Conservation (phyloP, 1,140 invertebrate species). For the Pachypeltis micranthus region DNA sequence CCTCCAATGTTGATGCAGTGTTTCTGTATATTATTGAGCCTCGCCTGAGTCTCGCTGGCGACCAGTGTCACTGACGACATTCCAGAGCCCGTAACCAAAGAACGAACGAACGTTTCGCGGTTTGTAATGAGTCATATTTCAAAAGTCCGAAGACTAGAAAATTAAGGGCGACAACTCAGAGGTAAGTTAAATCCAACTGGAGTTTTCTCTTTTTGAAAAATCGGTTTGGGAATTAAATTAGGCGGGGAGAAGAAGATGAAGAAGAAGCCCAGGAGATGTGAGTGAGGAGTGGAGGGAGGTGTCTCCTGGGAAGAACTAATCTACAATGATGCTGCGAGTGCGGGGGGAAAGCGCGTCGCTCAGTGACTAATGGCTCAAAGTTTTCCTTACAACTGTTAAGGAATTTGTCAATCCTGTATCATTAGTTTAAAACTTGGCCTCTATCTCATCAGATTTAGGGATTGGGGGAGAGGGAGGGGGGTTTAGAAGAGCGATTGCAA, state of each 20-base stretch:
- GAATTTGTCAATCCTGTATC: not conserved
- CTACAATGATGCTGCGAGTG: too few species aligned
- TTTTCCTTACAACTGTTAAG: not conserved
- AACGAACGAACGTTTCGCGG: too few species aligned
- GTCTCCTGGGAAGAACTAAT: not conserved
- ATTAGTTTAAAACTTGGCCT: not conserved
- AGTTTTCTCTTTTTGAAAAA: not conserved
- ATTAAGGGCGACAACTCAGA: not conserved
- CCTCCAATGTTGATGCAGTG: too few species aligned
- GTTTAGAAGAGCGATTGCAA: too few species aligned
- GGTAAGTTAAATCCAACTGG: not conserved
- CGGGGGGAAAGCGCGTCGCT: not conserved
- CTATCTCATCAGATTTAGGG: too few species aligned
- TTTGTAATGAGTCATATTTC: not conserved
- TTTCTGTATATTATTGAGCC: too few species aligned
- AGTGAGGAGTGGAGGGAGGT: not conserved
- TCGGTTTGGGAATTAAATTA: not conserved
- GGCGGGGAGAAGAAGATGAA: too few species aligned
- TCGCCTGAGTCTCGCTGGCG: too few species aligned
- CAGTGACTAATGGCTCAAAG: not conserved
- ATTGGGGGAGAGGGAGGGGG: too few species aligned
- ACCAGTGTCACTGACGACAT: too few species aligned
- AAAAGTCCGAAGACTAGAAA: not conserved
- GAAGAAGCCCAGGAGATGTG: too few species aligned
- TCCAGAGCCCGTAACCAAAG: too few species aligned